Evolutionary conservation across 2,888 invertebrate species (phyloP).

Genomic region (Caenorhabditis imperialis): DNA sequence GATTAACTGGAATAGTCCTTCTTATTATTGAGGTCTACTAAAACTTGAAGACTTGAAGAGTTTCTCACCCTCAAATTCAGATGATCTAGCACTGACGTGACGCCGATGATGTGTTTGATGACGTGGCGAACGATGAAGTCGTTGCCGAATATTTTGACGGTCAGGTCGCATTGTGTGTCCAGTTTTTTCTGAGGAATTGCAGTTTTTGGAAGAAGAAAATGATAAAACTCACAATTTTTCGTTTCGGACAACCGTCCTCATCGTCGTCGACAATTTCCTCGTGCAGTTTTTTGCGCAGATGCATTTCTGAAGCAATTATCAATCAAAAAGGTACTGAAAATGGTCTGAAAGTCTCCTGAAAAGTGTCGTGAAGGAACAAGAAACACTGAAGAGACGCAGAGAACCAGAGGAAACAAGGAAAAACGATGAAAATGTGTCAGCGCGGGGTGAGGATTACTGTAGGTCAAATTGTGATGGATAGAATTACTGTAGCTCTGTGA

Average conservation of each 20-base stretch:
- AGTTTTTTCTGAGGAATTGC: conserved; percentile 25
- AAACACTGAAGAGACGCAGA: background rate
- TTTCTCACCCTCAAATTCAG: conserved; percentile 17
- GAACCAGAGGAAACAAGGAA: background rate
- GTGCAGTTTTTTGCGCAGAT: conserved; percentile 42
- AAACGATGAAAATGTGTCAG: background rate
- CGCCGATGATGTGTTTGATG: conserved; percentile 6
- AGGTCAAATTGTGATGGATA: too few species aligned
- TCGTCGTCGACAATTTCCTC: conserved; percentile 33
- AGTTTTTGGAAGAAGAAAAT: background rate
- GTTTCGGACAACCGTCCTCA: conserved; percentile 28
- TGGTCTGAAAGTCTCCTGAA: background rate
- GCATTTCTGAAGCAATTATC: conserved; percentile 29
- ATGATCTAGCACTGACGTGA: conserved; percentile 20
- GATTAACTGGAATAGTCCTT: conserved; percentile 34
- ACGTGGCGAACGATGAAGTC: conserved; percentile 12
- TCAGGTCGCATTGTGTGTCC: conserved; percentile 4
- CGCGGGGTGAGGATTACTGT: too few species aligned
- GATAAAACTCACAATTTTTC: conserved; percentile 27
- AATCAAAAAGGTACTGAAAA: too few species aligned
- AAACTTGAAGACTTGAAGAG: too few species aligned
- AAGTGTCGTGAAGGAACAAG: background rate
- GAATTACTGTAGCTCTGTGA: too few species aligned
- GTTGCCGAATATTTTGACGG: conserved; percentile 26
- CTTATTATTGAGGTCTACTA: too few species aligned